Conservation (phyloP, 2,888 invertebrate genomes). For the Enoplolaimus lenunculus region DNA sequence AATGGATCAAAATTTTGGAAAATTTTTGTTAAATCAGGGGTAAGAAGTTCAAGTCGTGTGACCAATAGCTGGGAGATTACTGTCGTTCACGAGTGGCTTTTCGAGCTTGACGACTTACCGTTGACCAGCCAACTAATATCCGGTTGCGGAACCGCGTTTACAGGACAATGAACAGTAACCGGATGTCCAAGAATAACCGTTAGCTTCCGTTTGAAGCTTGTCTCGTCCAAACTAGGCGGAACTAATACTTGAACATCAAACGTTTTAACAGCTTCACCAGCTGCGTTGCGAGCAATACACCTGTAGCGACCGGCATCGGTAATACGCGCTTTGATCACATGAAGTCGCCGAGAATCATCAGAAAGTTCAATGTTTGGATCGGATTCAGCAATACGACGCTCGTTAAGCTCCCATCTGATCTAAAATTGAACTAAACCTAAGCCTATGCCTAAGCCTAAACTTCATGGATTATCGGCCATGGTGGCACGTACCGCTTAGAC, state of each 20-base stretch:
- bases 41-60: no score
- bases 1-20: no score
- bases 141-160: conserved; percentile 42
- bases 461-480: no score
- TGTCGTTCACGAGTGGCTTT: no score
- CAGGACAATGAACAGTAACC: conserved; percentile 41
- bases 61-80: no score
- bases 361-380: conserved; percentile 29
- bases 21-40: no score
- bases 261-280: conserved; percentile 33
- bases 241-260: conserved; percentile 36
- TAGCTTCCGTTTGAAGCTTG: conserved; percentile 31
- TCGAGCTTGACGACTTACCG: no score
- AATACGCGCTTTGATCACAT: conserved; percentile 28
- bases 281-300: conserved; percentile 35
- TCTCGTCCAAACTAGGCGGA: conserved; percentile 31
- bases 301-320: conserved; percentile 36
- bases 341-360: conserved; percentile 34
- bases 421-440: no score
- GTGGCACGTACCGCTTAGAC: no score
- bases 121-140: conserved; percentile 42
- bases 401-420: conserved; percentile 35
- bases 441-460: no score
- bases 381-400: conserved; percentile 29
- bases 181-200: conserved; percentile 36